Base-by-base conservation (phyloP, 2,888 invertebrate genomes). In the Oasisia sp. region DNA sequence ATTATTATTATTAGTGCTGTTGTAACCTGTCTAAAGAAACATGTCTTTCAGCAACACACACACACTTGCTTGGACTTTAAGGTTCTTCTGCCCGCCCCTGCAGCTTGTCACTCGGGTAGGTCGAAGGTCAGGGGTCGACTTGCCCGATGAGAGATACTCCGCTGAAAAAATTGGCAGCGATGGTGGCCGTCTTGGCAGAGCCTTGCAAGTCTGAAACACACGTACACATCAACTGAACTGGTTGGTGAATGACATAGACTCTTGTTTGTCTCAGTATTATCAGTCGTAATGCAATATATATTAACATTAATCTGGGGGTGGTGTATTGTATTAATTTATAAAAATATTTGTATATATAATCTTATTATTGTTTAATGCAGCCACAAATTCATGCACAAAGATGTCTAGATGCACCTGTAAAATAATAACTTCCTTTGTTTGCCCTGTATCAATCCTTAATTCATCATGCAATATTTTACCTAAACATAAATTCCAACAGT, bases 91-190 rank as follows among this genome's bases (percentile, higher is more conserved):
- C 95, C 93, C 27, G 74, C 74, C 74, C 74, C 14, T 93, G 74
- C 74, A 74, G 74, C 74, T 74, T 5, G 19, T 74, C 74, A 74
- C 74, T 5, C 74, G 91, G 2, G 94, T 94, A n/a, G 95, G 94
- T 11, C 94, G 94, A 32, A 93, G 92, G 90, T 95, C 94, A 32
- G 95, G 95, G 93, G 94, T 94, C 9, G 94, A 93, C 56, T 94
- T 91, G 45, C 95, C 95, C 58, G 93, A 94, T n/a, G 94, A 93
- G 91, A 94, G 94, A 92, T 94, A 95, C 38, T 95, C 95, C 32
- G 95, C 94, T 19, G 94, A 93, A 92, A 94, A 94, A n/a, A 95
- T 91, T 7, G 95, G 94, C 5, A 94, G 93, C 0, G 93, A 93
- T 92, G 94, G 93, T 58, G 94, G 94, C 91, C 95, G 94, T 93